Evolutionary conservation across 2,888 invertebrate species (phyloP).

Genomic region (Agriopis leucophaearia): DNA sequence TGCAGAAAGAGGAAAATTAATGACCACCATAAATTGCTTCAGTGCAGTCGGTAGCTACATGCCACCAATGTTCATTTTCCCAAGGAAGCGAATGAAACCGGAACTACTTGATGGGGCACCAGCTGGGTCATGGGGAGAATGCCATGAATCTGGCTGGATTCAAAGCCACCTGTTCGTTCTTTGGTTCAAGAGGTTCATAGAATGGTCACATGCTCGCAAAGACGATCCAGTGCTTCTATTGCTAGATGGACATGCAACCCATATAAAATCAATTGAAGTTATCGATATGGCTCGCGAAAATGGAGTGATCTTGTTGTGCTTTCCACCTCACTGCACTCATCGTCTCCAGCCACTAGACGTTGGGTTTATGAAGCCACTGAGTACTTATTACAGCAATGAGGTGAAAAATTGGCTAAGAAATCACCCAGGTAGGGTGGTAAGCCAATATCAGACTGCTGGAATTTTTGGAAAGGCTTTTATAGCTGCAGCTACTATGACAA

Average conservation of each 20-base stretch:
- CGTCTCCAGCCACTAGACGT: not conserved
- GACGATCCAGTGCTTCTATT: not conserved
- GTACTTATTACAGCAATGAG: not conserved
- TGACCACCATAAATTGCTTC: not conserved
- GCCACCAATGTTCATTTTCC: not conserved
- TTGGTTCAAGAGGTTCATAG: not conserved
- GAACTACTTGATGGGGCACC: not conserved
- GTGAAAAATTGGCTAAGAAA: too few species aligned
- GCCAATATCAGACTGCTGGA: too few species aligned
- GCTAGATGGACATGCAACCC: not conserved
- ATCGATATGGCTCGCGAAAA: not conserved
- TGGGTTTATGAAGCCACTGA: not conserved
- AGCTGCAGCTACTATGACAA: too few species aligned
- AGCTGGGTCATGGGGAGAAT: not conserved
- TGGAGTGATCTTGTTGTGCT: not conserved
- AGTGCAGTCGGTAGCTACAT: not conserved
- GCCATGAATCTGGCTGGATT: not conserved
- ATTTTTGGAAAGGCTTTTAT: too few species aligned
- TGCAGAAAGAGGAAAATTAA: not conserved
- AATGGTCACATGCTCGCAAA: not conserved
- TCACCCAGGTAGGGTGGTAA: too few species aligned
- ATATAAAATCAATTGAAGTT: not conserved
- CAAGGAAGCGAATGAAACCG: slow-evolving; percentile 1
- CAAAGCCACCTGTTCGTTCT: not conserved
- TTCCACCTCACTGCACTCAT: not conserved